A percentile compares a stretch with the other conserved stretches of the same genome.
Evolutionary conservation across 1,140 invertebrate genomes (phyloP).

Genomic region (Trypoxylus dichotomus): DNA sequence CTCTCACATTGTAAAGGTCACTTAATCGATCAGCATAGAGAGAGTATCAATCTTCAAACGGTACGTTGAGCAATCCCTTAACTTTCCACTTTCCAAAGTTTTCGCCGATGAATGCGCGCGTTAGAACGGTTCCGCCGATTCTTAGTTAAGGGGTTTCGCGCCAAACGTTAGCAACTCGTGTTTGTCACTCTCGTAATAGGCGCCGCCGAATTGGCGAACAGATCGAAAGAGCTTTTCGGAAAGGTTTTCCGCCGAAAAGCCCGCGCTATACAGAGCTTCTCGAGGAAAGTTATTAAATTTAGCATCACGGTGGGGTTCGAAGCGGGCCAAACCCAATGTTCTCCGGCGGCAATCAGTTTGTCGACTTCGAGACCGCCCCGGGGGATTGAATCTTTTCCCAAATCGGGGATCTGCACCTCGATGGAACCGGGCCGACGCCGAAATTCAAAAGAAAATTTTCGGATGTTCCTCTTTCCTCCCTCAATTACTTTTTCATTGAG

Average conservation of each 20-base stretch:
- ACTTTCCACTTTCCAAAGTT: constrained; percentile 18
- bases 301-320: not conserved
- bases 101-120: not conserved
- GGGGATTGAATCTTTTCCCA: constrained; percentile 1
- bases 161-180: not conserved
- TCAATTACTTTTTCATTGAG: constrained; percentile 24
- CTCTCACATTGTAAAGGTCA: not conserved
- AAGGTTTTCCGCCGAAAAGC: not conserved
- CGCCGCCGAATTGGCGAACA: not conserved
- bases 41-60: constrained; percentile 9
- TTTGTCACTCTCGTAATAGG: constrained; percentile 1
- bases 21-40: not conserved
- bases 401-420: constrained; percentile 11
- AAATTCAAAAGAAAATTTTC: constrained; percentile 23
- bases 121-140: constrained; percentile 5
- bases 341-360: constrained; percentile 20
- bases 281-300: constrained; percentile 21
- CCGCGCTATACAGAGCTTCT: not conserved
- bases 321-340: not conserved
- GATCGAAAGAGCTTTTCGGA: constrained; percentile 5
- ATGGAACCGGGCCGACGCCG: not conserved
- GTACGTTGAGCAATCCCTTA: not conserved
- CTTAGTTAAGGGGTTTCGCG: not conserved
- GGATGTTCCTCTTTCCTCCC: constrained; percentile 12
- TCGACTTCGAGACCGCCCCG: constrained; percentile 13